A percentile compares a stretch with the other conserved stretches of the same genome.
phyloP scores from a whole-genome alignment of 2,113 vertebrate species.

The Gymnogyps californianus region DNA sequence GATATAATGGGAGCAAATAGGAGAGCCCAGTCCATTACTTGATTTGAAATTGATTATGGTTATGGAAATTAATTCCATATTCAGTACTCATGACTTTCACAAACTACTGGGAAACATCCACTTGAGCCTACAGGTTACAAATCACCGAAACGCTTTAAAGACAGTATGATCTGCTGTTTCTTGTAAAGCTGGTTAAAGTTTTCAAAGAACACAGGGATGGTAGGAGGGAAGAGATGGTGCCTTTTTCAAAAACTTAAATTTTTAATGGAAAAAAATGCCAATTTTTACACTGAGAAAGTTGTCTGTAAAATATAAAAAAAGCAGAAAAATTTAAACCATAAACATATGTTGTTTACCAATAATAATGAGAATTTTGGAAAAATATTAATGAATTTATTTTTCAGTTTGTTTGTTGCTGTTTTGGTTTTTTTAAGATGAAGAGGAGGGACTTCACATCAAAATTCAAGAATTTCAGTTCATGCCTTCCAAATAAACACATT shows the following conservation, averaged over 20 bases:
- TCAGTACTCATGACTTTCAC: not conserved
- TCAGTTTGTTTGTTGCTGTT: not conserved
- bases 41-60: not conserved
- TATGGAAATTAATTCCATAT: not conserved
- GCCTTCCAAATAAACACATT: not conserved
- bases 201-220: not conserved
- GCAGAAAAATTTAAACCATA: not conserved
- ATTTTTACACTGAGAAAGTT: not conserved
- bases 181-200: not conserved
- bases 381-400: not conserved
- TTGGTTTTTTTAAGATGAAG: not conserved
- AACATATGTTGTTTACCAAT: not conserved
- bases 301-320: not conserved
- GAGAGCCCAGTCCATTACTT: not conserved
- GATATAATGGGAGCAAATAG: not conserved
- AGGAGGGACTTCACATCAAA: not conserved
- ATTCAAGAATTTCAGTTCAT: not conserved
- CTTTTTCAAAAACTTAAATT: not conserved
- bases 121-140: not conserved
- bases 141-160: not conserved
- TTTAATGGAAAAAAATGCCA: not conserved
- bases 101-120: not conserved
- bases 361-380: not conserved
- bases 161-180: not conserved
- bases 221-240: not conserved